A percentile compares a stretch with the other conserved stretches of the same genome.
phyloP scores from a whole-genome alignment of 2,797 vertebrate species.

The Coccyzus lansbergi region DNA sequence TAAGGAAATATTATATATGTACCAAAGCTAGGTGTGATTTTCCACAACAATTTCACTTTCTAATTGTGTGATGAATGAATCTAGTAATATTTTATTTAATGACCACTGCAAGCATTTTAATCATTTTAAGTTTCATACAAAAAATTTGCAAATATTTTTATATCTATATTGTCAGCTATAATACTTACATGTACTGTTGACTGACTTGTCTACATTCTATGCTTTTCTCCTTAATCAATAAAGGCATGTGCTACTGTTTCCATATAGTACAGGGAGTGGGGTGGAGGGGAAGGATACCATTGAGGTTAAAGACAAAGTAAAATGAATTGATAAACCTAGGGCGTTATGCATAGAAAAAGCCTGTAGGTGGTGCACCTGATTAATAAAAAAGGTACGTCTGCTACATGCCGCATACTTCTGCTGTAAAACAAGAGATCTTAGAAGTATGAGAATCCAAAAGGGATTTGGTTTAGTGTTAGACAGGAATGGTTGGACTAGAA shows the following conservation, averaged over 20 bases:
- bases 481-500: too few relatives aligned
- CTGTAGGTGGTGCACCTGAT: constrained; percentile 48
- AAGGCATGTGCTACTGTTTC: constrained; percentile 81
- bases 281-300: not conserved
- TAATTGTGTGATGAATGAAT: not conserved
- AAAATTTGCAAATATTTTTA: not conserved
- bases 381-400: not conserved
- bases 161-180: not conserved
- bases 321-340: not conserved
- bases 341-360: not conserved
- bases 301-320: not conserved
- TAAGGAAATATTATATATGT: not conserved
- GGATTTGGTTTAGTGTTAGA: too few relatives aligned
- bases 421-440: not conserved
- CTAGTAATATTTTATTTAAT: not conserved
- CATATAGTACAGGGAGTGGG: constrained; percentile 76
- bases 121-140: not conserved
- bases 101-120: not conserved
- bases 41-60: not conserved
- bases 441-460: not conserved
- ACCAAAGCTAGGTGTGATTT: not conserved
- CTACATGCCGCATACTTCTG: not conserved
- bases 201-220: constrained; percentile 82
- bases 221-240: constrained; percentile 79
- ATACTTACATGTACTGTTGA: constrained; percentile 87